Evolutionary conservation across 2,888 invertebrate species (phyloP), one percentile per base, ranked within the genome.

Genomic region (Schizotus pectinicornis): DNA sequence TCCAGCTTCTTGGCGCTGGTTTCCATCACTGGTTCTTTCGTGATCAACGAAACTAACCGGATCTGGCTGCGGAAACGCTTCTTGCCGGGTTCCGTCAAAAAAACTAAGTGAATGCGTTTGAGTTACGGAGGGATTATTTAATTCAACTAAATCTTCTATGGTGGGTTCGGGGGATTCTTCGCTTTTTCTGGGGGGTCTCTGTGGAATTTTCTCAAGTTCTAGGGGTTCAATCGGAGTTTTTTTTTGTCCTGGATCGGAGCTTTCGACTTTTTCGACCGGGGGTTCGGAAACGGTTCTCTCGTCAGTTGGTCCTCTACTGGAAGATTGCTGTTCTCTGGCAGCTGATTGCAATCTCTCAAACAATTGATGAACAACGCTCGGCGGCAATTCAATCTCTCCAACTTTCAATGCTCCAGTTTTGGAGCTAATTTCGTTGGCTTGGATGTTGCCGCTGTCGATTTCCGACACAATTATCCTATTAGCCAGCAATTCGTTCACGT

Each of bases 391-490:
- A 45, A 90, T 84, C 53, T 88, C 88, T 67, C 85, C 85, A 0
- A 89, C 84, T 49, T 85, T 84, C 61, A 90, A 81, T 65, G 87
- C 86, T 0, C 89, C 89, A 0, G 86, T 85, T 72, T 86, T 87
- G 5, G 90, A 88, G 67, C 86, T 86, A 59, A 92, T 80, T 72
- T 92, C 91, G 46, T 88, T 84, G 0, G 91, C 86, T 62, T 86
- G 87, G 62, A 93, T 83, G 33, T 88, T 86, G 67, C 86, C 84
- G 5, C 91, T 89, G 71, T 92, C 92, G 59, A 93, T 86, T 76
- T 92, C 91, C 0, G 92, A 91, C 0, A 92, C 92, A 46, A 88
- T 82, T 60, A 93, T 90, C 75, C 89, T 91, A 52, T 87, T 88
- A 0, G 93, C 92, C 75, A 91, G 88, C 37, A 93, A 79, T 69